Evolutionary conservation across 1,140 invertebrate genomes (phyloP), one percentile per base, ranked within the genome.

Genomic region (Cotesia glomerata): DNA sequence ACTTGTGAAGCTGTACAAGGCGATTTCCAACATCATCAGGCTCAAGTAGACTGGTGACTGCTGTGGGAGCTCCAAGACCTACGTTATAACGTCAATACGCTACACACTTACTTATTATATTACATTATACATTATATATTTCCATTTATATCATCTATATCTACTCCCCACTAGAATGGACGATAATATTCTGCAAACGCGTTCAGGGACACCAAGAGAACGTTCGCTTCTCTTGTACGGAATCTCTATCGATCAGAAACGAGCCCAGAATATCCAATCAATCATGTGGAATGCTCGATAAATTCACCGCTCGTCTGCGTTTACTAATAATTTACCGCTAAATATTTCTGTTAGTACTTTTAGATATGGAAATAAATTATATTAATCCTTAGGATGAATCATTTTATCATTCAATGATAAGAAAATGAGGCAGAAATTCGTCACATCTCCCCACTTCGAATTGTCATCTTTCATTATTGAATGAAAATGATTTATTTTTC

Each of bases 171-270:
- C 52, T 1, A 54, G 52, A 54, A 54, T 16, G 16, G 13, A 16
- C 52, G 13, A 54, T 54, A 54, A 54, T 54, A 54, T 54, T 54
- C 52, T 7, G 52, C 52, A n/a, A 54, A 54, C 52, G 52, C 16
- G 52, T 54, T 54, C 52, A 54, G 52, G 52, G 52, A 54, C 52
- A 65, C 39, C 36, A 35, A 34, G 61, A 63, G 61, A 63, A 63
- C 35, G 61, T 63, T 63, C 34, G 34, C 61, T 16, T 36, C 16
- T 35, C 34, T 62, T 39, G 13, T 39, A 35, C 11, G 32, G 34
- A 62, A 36, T 35, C n/a, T 35, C 59, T 65, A 51, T 65, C 36
- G 35, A 49, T 65, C 45, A 7, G 32, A 11, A 35, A 13, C 14
- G 32, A 62, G 59, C 59, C 32, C 32, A 35, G 32, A 62, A 36